Evolutionary conservation across 2,797 vertebrate species (phyloP).

Genomic region (Periparus ater): DNA sequence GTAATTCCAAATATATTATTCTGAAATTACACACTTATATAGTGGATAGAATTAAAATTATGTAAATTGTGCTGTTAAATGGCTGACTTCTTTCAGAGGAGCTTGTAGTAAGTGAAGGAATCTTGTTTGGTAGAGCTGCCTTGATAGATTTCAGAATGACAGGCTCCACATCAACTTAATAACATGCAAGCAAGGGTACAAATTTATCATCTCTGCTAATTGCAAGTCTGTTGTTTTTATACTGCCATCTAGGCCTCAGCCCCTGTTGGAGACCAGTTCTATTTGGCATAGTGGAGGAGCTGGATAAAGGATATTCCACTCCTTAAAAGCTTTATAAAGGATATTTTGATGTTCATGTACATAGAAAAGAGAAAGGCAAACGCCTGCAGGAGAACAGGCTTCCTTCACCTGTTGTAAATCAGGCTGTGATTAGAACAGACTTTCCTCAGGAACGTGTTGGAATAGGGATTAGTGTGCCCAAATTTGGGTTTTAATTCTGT

Average conservation of each 20-base stretch:
- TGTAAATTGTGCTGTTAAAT: neutral
- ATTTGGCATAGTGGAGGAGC: neutral
- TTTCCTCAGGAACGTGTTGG: neutral
- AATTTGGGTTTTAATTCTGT: neutral
- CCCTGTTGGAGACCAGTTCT: conserved; percentile 20
- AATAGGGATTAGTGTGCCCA: neutral
- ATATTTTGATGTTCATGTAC: neutral
- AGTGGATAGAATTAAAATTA: neutral
- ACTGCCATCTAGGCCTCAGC: neutral
- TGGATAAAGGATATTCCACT: neutral
- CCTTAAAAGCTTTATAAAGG: neutral
- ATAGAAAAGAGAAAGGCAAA: neutral
- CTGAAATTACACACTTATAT: neutral
- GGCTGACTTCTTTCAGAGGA: conserved; percentile 7
- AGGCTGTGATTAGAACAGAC: neutral
- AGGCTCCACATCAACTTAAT: conserved; percentile 23
- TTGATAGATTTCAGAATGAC: conserved; percentile 30
- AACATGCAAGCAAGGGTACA: neutral
- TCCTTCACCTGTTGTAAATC: neutral
- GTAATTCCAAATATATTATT: neutral
- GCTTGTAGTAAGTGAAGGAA: neutral
- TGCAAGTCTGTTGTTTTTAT: conserved; percentile 52
- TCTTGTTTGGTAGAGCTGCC: conserved; percentile 3
- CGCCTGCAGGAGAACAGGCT: neutral
- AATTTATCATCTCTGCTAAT: conserved; percentile 34